Base-by-base conservation (phyloP, 2,888 invertebrate genomes). In the Vesta saturnalis region DNA sequence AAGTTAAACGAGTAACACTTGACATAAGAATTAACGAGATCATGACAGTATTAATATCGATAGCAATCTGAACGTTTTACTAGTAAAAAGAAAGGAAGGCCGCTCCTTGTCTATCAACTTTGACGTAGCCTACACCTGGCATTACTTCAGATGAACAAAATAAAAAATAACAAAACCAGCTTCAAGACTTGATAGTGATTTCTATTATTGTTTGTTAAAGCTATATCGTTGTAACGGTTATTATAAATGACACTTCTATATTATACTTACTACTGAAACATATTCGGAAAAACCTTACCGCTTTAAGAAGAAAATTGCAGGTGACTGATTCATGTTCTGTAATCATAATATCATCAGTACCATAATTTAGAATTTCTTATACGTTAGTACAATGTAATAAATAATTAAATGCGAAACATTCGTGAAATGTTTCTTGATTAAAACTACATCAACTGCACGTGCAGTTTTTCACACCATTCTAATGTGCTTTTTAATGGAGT, bases 51-150 rank as follows among this genome's bases (percentile, higher is more conserved):
- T 61, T 46, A 64, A 67, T 61, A 62, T 62, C 52, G 56, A 56
- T 47, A 56, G 46, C 67, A 55, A 67, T 62, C 65, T 69, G 55
- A 47, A 61, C 67, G 60, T 64, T 67, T 70, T 62, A 67, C 70
- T 60, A 23, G 63, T 60, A n/a, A 63, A 69, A 69, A 69, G 69
- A 64, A 63, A 66, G 64, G 64, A 70, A 57, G 61, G 65, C 68
- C 66, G 70, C 69, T 67, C 67, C 65, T 69, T 58, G 66, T 65
- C 66, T 67, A 70, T 66, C 70, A 71, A 73, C 74, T 76, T 70
- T 72, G 47, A 62, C 70, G 71, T 75, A 71, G 73, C 72, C 74
- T 74, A 73, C 74, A 76, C 73, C 73, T 73, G 69, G 69, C 61
- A 61, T 39, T 71, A 71, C 70, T 72, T 74, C 69, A 73, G 71